Percentiles rank a stretch among this genome's conserved stretches.
phyloP scores from a whole-genome alignment of 92 coral and sea anemone species.

The Epizoanthus rinbou region DNA sequence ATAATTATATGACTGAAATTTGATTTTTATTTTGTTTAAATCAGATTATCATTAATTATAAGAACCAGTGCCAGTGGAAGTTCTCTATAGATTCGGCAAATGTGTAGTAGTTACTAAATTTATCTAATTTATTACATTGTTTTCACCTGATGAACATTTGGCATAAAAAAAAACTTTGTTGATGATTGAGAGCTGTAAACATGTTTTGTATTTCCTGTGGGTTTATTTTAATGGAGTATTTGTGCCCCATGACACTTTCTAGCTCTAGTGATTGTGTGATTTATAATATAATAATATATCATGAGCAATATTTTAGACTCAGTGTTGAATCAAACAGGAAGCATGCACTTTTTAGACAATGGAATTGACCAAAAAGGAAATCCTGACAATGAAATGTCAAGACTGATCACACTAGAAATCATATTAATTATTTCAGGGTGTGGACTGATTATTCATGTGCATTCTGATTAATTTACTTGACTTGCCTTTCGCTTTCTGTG shows the following conservation, averaged over 20 bases:
- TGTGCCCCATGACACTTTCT: neutral
- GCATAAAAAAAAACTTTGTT: neutral
- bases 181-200: neutral
- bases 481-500: neutral
- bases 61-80: too few relatives aligned
- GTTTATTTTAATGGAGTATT: neutral
- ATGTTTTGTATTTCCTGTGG: neutral
- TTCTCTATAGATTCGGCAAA: neutral
- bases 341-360: conserved; percentile 23
- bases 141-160: neutral
- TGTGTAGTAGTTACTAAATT: neutral
- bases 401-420: conserved; percentile 2
- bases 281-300: neutral
- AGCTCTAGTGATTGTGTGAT: neutral
- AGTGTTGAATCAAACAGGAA: conserved; percentile 5
- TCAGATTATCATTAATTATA: too few relatives aligned
- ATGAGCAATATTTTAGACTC: neutral
- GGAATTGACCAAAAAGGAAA: conserved; percentile 36
- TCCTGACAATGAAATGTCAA: conserved; percentile 15
- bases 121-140: neutral
- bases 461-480: neutral
- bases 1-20: neutral
- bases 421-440: conserved; percentile 39
- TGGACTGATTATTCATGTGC: conserved; percentile 8
- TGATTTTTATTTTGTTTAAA: neutral